These are phyloP conservation scores for Melinaea marsaeus DNA, from an alignment of 2,888 invertebrate genomes.

Conservation along the genomic window DNA sequence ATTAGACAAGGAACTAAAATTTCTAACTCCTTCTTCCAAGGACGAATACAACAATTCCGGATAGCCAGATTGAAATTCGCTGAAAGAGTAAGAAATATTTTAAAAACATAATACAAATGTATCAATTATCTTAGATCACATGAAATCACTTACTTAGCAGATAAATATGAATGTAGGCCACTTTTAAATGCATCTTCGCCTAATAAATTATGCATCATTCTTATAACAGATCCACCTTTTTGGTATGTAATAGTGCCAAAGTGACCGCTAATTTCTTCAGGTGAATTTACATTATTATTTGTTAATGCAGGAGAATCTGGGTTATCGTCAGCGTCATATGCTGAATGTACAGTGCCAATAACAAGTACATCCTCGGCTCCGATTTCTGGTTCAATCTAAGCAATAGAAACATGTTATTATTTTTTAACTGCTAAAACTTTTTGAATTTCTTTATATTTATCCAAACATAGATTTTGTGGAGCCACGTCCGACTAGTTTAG, in stretches of 20 bases:
- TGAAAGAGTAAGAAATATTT: slow-evolving; percentile 32
- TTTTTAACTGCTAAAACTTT: no score
- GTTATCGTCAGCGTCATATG: slow-evolving; percentile 78
- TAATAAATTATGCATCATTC: slow-evolving; percentile 72
- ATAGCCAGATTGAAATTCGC: slow-evolving; percentile 61
- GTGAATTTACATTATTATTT: slow-evolving; percentile 75
- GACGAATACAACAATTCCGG: slow-evolving; percentile 71
- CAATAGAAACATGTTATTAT: neutral
- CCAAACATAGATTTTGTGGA: no score
- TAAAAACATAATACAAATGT: neutral
- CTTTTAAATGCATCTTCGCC: slow-evolving; percentile 54
- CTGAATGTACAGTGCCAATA: slow-evolving; percentile 80
- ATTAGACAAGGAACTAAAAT: slow-evolving; percentile 42
- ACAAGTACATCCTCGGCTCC: slow-evolving; percentile 81
- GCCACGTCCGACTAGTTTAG: no score
- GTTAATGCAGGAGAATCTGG: slow-evolving; percentile 75
- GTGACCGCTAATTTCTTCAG: slow-evolving; percentile 79
- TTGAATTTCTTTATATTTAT: no score
- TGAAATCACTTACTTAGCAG: slow-evolving; percentile 63
- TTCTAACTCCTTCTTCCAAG: slow-evolving; percentile 55
- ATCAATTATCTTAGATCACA: no score
- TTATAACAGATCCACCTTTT: slow-evolving; percentile 78
- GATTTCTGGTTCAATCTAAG: slow-evolving; percentile 80
- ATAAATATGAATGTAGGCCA: slow-evolving; percentile 58
- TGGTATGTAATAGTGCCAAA: slow-evolving; percentile 83